A percentile compares a stretch with the other conserved stretches of the same genome.
Conservation (phyloP, 2,888 invertebrate genomes). For the Mesoligia furuncula region DNA sequence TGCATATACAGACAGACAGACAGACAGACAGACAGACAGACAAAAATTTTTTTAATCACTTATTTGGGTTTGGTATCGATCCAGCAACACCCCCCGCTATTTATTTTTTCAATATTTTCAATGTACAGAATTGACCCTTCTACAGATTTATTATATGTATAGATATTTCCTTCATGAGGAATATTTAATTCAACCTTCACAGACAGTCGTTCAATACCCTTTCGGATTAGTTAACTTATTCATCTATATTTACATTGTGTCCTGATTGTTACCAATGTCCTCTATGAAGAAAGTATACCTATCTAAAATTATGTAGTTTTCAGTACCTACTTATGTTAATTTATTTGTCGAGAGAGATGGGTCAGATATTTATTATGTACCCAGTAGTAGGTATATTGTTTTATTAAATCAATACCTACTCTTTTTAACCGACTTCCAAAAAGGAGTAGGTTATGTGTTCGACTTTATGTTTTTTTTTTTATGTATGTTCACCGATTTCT, state of each 20-base stretch:
- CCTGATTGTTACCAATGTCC: background rate
- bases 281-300: constrained; percentile 1
- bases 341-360: background rate
- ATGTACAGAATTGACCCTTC: too few relatives aligned
- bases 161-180: background rate
- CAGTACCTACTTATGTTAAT: background rate
- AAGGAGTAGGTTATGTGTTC: too few relatives aligned
- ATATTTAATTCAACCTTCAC: constrained; percentile 11
- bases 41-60: too few relatives aligned
- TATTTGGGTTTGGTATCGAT: too few relatives aligned
- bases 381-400: background rate
- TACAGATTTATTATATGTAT: too few relatives aligned
- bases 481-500: too few relatives aligned
- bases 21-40: too few relatives aligned
- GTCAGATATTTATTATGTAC: background rate
- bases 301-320: background rate
- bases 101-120: too few relatives aligned
- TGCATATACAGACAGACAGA: too few relatives aligned
- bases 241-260: background rate
- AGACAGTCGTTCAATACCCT: background rate
- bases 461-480: too few relatives aligned
- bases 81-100: too few relatives aligned
- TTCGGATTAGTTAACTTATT: background rate
- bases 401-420: background rate
- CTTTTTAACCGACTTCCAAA: too few relatives aligned